phyloP scores from a whole-genome alignment of 92 coral and sea anemone genomes.

The Actinostola sp. region DNA sequence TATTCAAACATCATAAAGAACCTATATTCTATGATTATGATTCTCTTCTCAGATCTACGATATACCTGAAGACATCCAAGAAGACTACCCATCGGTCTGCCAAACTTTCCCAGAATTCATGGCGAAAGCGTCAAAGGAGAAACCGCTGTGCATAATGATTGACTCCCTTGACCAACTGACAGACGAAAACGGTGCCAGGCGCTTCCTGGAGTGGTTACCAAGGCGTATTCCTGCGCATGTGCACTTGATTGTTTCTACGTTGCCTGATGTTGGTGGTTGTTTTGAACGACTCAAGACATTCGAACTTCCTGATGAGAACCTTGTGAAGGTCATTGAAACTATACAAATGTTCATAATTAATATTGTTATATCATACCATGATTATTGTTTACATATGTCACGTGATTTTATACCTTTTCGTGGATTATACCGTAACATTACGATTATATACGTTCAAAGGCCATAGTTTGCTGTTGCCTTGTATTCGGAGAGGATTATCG shows the following conservation, averaged over 20 bases:
- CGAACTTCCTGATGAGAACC: conserved; percentile 44
- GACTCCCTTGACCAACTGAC: conserved; percentile 73
- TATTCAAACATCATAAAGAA: neutral
- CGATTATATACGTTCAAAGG: too few species aligned
- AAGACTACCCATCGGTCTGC: conserved; percentile 56
- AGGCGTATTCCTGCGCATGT: conserved; percentile 61
- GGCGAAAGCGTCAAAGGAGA: conserved; percentile 46
- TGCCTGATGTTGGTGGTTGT: conserved; percentile 66
- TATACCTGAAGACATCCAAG: conserved; percentile 44
- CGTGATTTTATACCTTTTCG: too few species aligned
- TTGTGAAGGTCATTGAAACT: conserved; percentile 30
- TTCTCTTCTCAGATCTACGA: conserved; percentile 12
- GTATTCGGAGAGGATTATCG: too few species aligned
- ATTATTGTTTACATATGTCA: too few species aligned
- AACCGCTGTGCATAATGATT: conserved; percentile 63
- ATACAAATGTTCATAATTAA: too few species aligned
- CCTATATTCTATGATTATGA: neutral
- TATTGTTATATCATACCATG: too few species aligned
- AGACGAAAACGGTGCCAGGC: conserved; percentile 62
- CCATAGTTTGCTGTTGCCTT: too few species aligned
- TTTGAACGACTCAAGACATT: conserved; percentile 46
- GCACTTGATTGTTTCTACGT: conserved; percentile 55
- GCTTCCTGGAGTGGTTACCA: conserved; percentile 68
- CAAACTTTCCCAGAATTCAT: conserved; percentile 46
- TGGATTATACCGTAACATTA: too few species aligned